Conservation (phyloP, 2,797 vertebrate species). For the Argyrosomus regius region DNA sequence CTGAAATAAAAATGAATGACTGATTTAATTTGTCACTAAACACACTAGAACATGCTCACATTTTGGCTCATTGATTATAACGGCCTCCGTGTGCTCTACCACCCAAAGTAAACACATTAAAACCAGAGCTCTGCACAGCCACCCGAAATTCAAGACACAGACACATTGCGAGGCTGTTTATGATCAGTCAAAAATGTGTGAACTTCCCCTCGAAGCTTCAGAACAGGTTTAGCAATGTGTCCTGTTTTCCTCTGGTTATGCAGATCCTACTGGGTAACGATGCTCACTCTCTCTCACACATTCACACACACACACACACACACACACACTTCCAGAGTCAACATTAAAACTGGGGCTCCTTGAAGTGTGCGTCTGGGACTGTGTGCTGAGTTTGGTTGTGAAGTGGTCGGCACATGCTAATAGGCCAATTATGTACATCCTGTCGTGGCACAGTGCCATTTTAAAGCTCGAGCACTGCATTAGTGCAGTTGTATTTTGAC, state of each 20-base stretch:
- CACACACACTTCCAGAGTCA: slow-evolving; percentile 77
- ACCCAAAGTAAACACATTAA: slow-evolving; percentile 57
- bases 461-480: slow-evolving; percentile 83
- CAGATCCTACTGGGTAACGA: slow-evolving; percentile 79
- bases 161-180: slow-evolving; percentile 69
- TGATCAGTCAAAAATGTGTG: slow-evolving; percentile 80
- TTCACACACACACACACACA: slow-evolving; percentile 40
- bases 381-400: slow-evolving; percentile 83
- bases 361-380: slow-evolving; percentile 85
- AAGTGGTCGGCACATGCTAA: slow-evolving; percentile 89
- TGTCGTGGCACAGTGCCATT: slow-evolving; percentile 84
- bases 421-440: slow-evolving; percentile 88
- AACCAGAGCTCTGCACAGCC: slow-evolving; percentile 52
- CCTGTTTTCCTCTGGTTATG: slow-evolving; percentile 79
- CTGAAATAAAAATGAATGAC: slow-evolving; percentile 10
- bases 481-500: slow-evolving; percentile 87
- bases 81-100: slow-evolving; percentile 39
- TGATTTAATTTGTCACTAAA: slow-evolving; percentile 47
- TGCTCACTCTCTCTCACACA: slow-evolving; percentile 54
- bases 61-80: slow-evolving; percentile 45
- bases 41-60: slow-evolving; percentile 14
- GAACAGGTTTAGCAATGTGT: slow-evolving; percentile 77
- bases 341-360: slow-evolving; percentile 84
- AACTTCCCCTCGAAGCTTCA: slow-evolving; percentile 75
- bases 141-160: slow-evolving; percentile 55